Conservation (phyloP, 2,113 vertebrate species). For the Semnornis frantzii region DNA sequence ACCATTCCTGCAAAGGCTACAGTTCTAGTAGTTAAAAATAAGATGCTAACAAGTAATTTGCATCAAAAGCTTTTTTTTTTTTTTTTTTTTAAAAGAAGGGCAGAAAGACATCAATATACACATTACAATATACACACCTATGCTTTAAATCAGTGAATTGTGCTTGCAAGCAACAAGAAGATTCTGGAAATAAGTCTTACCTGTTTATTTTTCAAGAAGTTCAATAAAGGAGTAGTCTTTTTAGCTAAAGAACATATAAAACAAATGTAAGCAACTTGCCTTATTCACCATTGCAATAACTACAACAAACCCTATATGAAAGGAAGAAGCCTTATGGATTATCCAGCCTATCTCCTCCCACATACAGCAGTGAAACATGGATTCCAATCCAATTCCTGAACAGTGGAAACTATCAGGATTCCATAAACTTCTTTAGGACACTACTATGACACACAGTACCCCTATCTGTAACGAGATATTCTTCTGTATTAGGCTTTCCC, state of each 20-base stretch:
- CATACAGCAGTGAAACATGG: background rate
- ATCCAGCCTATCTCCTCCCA: background rate
- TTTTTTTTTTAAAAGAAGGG: background rate
- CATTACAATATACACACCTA: background rate
- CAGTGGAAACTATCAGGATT: background rate
- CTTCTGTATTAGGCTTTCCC: background rate
- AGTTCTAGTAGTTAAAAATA: background rate
- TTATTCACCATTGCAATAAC: background rate
- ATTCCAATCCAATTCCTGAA: background rate
- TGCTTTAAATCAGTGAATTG: background rate
- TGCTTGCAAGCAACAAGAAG: background rate
- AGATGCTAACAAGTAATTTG: background rate
- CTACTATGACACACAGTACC: background rate
- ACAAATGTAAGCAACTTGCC: background rate
- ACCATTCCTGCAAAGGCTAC: background rate
- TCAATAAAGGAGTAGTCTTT: slow-evolving; percentile 96
- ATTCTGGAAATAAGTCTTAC: slow-evolving; percentile 74
- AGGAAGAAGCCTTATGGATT: background rate
- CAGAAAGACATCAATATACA: background rate
- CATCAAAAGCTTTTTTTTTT: background rate
- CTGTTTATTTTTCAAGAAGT: slow-evolving; percentile 99
- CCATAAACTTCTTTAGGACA: background rate
- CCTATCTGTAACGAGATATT: background rate
- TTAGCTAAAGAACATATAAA: slow-evolving; percentile 81
- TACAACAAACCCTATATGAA: background rate